Base-by-base conservation (phyloP, 2,113 vertebrate species). In the Taxidea taxus region DNA sequence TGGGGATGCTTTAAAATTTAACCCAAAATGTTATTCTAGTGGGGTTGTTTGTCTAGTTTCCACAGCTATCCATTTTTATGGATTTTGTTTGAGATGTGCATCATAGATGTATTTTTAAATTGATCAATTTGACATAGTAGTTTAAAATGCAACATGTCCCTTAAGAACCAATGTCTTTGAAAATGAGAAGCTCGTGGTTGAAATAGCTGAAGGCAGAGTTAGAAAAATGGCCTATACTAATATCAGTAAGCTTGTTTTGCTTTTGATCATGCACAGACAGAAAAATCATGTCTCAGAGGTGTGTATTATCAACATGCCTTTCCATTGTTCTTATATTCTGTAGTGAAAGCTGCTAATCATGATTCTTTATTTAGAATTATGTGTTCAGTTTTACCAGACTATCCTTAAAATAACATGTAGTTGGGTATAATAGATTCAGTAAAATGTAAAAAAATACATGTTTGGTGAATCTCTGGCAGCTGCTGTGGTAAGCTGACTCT, bases 121-220 rank as follows among this genome's bases (percentile, higher is more conserved):
- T 95, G 94, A 97, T 96, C 84, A 97, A 62, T 95, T 98, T 97
- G 83, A 98, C 92, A 93, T 77, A 80, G 93, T 47, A 98, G 23
- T 64, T 97, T 98, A 97, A 98, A 98, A 98, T 96, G 60, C 11
- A 98, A 51, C 85, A 96, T 97, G 94, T 95, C 98, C 51, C 95
- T 98, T 94, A 95, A 97, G 93, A 95, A 49, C 80, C 47, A 93
- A n/a, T 96, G 13, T 92, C 72, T 94, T 98, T 98, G 95, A 98
- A 97, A 97, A 90, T 91, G 64, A 88, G 12, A 98, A 97, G 54
- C 84, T 92, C 74, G 42, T 90, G 64, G 77, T 66, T 96, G 74
- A 97, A 96, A 85, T 97, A 87, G 96, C 97, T 98, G 88, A 97
- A 97, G 96, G 96, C 95, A 81, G 92, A 95, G 87, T 96, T 95